A percentile compares a stretch with the other conserved stretches of the same genome.
Evolutionary conservation across 2,797 vertebrate species (phyloP).

Genomic region (Gallinago stenura): DNA sequence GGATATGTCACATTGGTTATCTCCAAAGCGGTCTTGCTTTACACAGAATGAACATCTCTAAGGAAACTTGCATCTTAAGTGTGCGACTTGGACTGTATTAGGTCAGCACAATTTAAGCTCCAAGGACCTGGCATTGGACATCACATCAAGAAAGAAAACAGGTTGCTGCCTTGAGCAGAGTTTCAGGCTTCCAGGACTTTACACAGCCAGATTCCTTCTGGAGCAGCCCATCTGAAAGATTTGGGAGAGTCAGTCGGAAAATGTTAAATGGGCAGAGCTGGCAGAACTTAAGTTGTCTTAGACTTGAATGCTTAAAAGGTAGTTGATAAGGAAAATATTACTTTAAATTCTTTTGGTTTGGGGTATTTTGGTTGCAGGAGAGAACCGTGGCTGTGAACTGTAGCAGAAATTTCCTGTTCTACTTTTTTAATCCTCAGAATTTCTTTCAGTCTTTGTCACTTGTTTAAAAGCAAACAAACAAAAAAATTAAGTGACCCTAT

Average conservation of each 20-base stretch:
- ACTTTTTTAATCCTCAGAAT: not conserved
- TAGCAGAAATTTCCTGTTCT: conserved; percentile 38
- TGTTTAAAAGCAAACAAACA: conserved; percentile 7
- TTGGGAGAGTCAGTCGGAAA: conserved; percentile 60
- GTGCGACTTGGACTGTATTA: conserved; percentile 63
- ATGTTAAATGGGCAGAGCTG: conserved; percentile 46
- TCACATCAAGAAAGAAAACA: conserved; percentile 66
- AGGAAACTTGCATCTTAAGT: conserved; percentile 55
- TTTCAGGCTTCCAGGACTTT: conserved; percentile 68
- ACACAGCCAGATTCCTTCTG: conserved; percentile 57
- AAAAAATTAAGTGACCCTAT: not conserved
- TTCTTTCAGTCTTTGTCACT: conserved; percentile 16
- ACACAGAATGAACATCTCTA: conserved; percentile 54
- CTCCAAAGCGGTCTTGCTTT: conserved; percentile 63
- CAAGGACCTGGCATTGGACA: conserved; percentile 63
- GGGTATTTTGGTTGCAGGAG: conserved; percentile 42
- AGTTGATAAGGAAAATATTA: conserved; percentile 20
- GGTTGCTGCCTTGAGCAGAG: conserved; percentile 60
- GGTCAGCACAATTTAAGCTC: conserved; percentile 60
- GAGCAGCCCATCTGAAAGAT: conserved; percentile 66
- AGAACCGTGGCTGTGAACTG: conserved; percentile 25
- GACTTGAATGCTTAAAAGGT: conserved; percentile 40
- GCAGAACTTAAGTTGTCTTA: conserved; percentile 45
- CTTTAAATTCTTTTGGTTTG: not conserved
- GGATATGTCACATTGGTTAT: conserved; percentile 58